Percentiles rank a stretch among this genome's conserved stretches.
Conservation (phyloP, 2,888 invertebrate species). For the Drosophila meridionalis region DNA sequence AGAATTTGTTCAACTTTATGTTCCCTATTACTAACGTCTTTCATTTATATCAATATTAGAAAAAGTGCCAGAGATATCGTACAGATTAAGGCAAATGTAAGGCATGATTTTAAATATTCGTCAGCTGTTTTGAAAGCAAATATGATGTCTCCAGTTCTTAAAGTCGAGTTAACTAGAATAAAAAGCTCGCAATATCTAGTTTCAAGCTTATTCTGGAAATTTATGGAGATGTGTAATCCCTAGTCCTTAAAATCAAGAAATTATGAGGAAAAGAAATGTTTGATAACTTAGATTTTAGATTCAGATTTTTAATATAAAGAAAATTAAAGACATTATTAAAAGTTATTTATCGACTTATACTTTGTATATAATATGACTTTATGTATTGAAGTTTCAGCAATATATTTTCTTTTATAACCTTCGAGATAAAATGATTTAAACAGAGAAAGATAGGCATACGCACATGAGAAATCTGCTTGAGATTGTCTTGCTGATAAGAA, state of each 20-base stretch:
- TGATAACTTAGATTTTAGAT: neutral
- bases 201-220: too few species aligned
- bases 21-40: too few species aligned
- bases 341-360: neutral
- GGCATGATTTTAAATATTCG: neutral
- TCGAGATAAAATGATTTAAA: neutral
- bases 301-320: neutral
- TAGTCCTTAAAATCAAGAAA: neutral
- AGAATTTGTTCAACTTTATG: too few species aligned
- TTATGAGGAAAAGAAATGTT: neutral
- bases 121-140: neutral
- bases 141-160: neutral
- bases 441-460: neutral
- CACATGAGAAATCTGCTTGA: neutral
- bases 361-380: neutral
- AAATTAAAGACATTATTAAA: neutral
- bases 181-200: too few species aligned
- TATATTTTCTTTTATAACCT: neutral
- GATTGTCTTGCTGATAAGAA: neutral
- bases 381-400: neutral
- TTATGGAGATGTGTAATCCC: too few species aligned
- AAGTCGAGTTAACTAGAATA: too few species aligned
- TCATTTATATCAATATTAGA: too few species aligned
- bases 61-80: too few species aligned
- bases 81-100: neutral